Base-by-base conservation (phyloP, 1,140 invertebrate species). In the Danaus plexippus region DNA sequence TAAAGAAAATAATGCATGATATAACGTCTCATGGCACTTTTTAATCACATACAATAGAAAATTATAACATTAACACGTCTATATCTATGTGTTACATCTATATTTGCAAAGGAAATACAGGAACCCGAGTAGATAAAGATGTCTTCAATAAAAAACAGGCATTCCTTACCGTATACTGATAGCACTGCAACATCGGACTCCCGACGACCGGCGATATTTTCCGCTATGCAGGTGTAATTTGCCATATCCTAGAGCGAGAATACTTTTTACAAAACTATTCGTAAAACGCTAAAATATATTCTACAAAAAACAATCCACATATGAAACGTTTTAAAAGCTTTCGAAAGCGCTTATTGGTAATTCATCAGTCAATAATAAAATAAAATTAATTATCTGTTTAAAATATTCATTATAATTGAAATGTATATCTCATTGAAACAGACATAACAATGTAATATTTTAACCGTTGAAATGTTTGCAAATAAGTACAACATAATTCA, bases 141-240 rank as follows among this genome's bases (percentile, higher is more conserved):
- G 13, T 22, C 45, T 45, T 44, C 42, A 47, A 55, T 59, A 47
- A 59, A 52, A 47, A 55, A 47, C 22, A 48, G 48, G 48, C 43
- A 59, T 48, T 15, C 51, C 94, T 92, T 89, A 99, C 97, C 96
- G 85, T 94, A 98, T 61, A 99, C 96, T 57, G 94, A 95, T 54
- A 99, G 90, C 48, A 93, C 90, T 2, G 96, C 97, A 0, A 95
- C 91, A 53, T 96, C 94, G 47, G 94, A 96, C 54, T 93, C 89
- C 52, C 96, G 88, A 61, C 93, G 93, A 9, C 94, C 95, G 0
- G 96, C 97, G 18, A 97, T 91, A 81, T 99, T 99, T 80, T 96
- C 94, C 5, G 97, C 97, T 13, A 96, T 94, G 84, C 98, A 99
- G 12, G 95, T 96, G 87, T 98, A 99, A 89, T 99, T 99, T 49